A percentile compares a stretch with the other conserved stretches of the same genome.
phyloP scores from a whole-genome alignment of 2,888 invertebrate species.

The Caenorhabditis sp. region DNA sequence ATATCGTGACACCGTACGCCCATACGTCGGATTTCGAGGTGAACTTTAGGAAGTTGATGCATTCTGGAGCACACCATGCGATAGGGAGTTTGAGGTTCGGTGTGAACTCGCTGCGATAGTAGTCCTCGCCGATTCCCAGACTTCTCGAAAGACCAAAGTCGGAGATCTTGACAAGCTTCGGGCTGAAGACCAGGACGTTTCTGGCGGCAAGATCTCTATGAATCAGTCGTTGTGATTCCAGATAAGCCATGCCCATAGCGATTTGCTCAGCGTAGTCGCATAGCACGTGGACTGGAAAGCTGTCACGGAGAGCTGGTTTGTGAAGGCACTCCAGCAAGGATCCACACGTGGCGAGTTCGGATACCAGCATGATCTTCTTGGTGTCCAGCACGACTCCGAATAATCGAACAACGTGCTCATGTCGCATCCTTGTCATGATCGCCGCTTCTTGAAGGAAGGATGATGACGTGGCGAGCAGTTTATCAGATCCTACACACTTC shows the following conservation, averaged over 20 bases:
- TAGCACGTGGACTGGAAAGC: constrained; percentile 93
- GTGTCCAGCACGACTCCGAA: constrained; percentile 97
- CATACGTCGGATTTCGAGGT: constrained; percentile 98
- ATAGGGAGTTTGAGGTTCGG: constrained; percentile 97
- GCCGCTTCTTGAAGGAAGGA: constrained; percentile 98
- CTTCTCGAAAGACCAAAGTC: constrained; percentile 97
- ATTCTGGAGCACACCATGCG: constrained; percentile 99
- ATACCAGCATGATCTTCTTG: constrained; percentile 89
- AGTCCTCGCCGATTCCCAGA: constrained; percentile 97
- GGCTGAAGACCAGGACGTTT: constrained; percentile 95
- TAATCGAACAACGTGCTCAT: constrained; percentile 96
- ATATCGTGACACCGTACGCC: constrained; percentile 98
- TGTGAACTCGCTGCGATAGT: constrained; percentile 98
- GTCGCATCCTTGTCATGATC: constrained; percentile 98
- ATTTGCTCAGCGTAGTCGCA: constrained; percentile 90
- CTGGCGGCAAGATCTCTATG: constrained; percentile 97
- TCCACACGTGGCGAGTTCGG: constrained; percentile 95
- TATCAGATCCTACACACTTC: constrained; percentile 94
- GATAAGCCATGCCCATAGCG: constrained; percentile 93
- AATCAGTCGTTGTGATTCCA: constrained; percentile 96
- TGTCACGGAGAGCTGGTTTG: constrained; percentile 92
- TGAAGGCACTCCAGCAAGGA: constrained; percentile 96
- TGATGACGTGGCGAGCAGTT: constrained; percentile 96
- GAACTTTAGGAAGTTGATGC: constrained; percentile 95
- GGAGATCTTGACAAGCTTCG: constrained; percentile 91